Conservation (phyloP, 2,797 vertebrate genomes). For the Gila robusta region DNA sequence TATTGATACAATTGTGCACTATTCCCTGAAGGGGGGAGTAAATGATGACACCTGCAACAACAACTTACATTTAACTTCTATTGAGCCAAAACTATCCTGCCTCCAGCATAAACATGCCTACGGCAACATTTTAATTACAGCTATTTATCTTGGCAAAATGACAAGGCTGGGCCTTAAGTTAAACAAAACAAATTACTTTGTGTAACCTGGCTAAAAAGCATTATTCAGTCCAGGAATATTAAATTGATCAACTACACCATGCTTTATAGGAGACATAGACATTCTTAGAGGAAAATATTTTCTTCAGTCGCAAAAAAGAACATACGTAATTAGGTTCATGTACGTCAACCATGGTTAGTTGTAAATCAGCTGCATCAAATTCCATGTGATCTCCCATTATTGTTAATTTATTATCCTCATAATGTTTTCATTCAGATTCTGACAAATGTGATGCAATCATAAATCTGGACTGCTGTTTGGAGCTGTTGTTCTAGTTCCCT, state of each 20-base stretch:
- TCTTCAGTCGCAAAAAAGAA: background rate
- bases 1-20: slow-evolving; percentile 35
- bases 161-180: slow-evolving; percentile 29
- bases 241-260: background rate
- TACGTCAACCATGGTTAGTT: background rate
- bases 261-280: slow-evolving; percentile 25
- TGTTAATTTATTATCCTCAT: background rate
- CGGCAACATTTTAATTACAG: slow-evolving; percentile 50
- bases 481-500: background rate
- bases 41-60: slow-evolving; percentile 43
- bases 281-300: background rate
- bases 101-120: slow-evolving; percentile 51
- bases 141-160: slow-evolving; percentile 56
- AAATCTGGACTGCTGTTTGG: background rate
- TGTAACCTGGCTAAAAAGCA: slow-evolving; percentile 28
- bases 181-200: slow-evolving; percentile 25
- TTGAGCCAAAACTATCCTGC: slow-evolving; percentile 42
- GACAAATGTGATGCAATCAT: background rate
- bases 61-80: slow-evolving; percentile 46
- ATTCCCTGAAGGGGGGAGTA: slow-evolving; percentile 19
- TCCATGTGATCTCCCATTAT: background rate
- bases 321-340: background rate
- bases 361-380: background rate
- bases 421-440: background rate
- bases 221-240: slow-evolving; percentile 1